Percentiles rank a stretch among this genome's conserved stretches.
These are phyloP conservation scores for Asarcornis scutulata DNA, from an alignment of 2,113 vertebrate genomes.

Conservation along the genomic window DNA sequence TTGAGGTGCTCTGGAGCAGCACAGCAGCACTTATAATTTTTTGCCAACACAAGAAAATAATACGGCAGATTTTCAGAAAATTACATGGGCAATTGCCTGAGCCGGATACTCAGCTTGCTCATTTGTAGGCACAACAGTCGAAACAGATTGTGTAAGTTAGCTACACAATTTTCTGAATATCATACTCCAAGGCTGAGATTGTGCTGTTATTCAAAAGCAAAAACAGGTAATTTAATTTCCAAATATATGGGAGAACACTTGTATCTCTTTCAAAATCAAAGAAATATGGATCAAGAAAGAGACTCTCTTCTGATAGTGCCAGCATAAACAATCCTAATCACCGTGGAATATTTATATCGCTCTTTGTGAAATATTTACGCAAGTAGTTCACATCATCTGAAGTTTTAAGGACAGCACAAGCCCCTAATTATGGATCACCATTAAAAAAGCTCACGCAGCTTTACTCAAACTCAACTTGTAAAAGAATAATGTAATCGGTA, in stretches of 20 bases:
- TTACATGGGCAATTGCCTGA: conserved; percentile 52
- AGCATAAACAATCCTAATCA: conserved; percentile 28
- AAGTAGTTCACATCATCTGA: conserved; percentile 34
- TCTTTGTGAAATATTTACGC: conserved; percentile 44
- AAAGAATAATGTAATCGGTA: conserved; percentile 56
- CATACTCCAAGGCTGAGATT: background rate
- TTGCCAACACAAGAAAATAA: conserved; percentile 50
- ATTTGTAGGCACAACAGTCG: conserved; percentile 61
- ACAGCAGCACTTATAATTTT: background rate
- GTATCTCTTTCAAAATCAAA: conserved; percentile 30
- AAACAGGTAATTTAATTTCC: conserved; percentile 35
- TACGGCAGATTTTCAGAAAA: conserved; percentile 53
- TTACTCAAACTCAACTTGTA: conserved; percentile 29
- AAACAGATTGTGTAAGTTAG: conserved; percentile 54
- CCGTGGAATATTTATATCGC: background rate
- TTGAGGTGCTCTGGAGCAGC: conserved; percentile 3
- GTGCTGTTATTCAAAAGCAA: conserved; percentile 15
- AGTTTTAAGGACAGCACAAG: conserved; percentile 28
- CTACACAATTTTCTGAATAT: background rate
- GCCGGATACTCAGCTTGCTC: conserved; percentile 33
- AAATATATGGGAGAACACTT: background rate
- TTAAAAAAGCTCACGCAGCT: conserved; percentile 53
- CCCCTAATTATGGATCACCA: conserved; percentile 5
- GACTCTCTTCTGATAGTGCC: background rate
- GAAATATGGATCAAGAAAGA: background rate